These are phyloP conservation scores for Ochropleura plecta DNA, from an alignment of 2,888 invertebrate species.

Conservation along the genomic window DNA sequence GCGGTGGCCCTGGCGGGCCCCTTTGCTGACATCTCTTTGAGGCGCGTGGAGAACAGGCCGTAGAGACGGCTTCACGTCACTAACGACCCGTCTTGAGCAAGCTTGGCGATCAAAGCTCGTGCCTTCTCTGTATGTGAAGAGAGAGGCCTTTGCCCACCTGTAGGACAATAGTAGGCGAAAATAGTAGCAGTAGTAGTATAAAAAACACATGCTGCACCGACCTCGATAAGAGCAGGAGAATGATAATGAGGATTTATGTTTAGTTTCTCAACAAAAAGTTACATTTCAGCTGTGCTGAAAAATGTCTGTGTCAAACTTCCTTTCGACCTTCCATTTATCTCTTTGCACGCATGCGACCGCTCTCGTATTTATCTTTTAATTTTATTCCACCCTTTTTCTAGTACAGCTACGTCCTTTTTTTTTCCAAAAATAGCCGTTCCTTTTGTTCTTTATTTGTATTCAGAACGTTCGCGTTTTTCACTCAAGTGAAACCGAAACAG, in stretches of 20 bases:
- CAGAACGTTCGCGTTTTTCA: constrained; percentile 40
- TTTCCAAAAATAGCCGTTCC: constrained; percentile 37
- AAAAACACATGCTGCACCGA: too few relatives aligned
- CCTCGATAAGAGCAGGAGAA: too few relatives aligned
- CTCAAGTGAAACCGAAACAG: constrained; percentile 39
- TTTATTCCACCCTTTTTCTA: constrained; percentile 20
- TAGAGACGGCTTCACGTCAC: too few relatives aligned
- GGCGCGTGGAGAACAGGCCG: too few relatives aligned
- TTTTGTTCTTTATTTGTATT: constrained; percentile 55
- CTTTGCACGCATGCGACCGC: constrained; percentile 2
- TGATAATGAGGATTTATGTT: neutral
- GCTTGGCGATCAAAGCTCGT: too few relatives aligned
- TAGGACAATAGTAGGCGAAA: too few relatives aligned
- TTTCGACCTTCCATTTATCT: constrained; percentile 17
- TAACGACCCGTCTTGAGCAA: too few relatives aligned
- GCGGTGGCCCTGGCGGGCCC: too few relatives aligned
- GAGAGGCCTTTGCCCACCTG: too few relatives aligned
- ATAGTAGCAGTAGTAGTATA: too few relatives aligned
- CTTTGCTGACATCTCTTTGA: too few relatives aligned
- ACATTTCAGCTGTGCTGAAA: constrained; percentile 15
- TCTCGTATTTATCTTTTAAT: constrained; percentile 44
- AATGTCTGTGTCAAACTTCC: constrained; percentile 1
- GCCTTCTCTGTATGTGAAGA: too few relatives aligned
- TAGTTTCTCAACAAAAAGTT: neutral
- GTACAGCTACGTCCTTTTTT: constrained; percentile 29